Percentiles rank a stretch among this genome's conserved stretches.
These are phyloP conservation scores for Ibidorhyncha struthersii DNA, from an alignment of 2,113 vertebrate genomes.

Conservation along the genomic window DNA sequence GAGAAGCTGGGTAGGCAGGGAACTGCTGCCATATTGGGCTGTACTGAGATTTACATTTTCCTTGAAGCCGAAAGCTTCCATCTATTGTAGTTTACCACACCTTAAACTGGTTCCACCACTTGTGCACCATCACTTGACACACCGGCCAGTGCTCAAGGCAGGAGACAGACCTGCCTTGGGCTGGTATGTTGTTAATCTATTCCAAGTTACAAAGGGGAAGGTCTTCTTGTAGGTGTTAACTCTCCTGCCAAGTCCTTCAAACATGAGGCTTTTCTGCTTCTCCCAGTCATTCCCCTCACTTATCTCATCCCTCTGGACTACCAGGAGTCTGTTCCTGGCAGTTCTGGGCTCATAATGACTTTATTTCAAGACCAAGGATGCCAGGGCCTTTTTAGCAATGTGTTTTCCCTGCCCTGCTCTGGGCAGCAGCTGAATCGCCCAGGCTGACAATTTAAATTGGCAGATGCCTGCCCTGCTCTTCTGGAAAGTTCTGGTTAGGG, in stretches of 20 bases:
- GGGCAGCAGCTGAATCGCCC: neutral
- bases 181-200: neutral
- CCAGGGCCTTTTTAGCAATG: accelerated
- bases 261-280: neutral
- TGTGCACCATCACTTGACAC: neutral
- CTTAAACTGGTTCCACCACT: constrained; percentile 28
- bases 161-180: neutral
- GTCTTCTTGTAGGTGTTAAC: neutral
- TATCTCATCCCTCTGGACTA: neutral
- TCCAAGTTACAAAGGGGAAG: neutral
- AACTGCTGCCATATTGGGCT: neutral
- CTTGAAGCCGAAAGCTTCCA: neutral
- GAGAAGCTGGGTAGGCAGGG: neutral
- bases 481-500: neutral
- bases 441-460: neutral
- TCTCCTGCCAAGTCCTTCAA: neutral
- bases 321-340: neutral
- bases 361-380: neutral
- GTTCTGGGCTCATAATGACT: neutral
- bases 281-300: neutral
- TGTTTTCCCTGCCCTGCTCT: neutral
- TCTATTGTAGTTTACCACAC: neutral
- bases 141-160: neutral
- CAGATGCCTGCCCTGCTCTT: neutral
- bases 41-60: neutral